Conservation (phyloP, 2,888 invertebrate genomes). For the Neuroscelio doddi region DNA sequence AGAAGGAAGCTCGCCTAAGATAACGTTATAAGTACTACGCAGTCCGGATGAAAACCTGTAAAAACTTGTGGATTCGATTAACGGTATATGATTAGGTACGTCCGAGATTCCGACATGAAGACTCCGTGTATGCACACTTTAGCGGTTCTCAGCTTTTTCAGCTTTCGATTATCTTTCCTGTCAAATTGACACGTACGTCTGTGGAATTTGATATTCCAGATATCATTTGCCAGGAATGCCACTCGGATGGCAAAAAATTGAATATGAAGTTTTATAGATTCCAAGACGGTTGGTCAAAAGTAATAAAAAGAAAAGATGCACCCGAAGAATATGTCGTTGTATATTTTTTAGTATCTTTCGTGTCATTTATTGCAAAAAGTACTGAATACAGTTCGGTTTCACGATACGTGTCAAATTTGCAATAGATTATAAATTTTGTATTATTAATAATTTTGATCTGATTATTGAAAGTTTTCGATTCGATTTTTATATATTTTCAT, state of each 20-base stretch:
- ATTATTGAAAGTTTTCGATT: too few species aligned
- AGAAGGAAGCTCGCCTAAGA: neutral
- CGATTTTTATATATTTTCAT: too few species aligned
- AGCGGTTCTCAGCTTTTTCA: conserved; percentile 44
- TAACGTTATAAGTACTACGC: conserved; percentile 17
- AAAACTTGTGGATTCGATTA: conserved; percentile 32
- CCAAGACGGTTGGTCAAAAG: too few species aligned
- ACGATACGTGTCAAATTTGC: too few species aligned
- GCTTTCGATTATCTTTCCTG: conserved; percentile 33
- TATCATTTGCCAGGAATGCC: neutral
- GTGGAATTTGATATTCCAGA: conserved; percentile 3
- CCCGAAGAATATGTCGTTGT: too few species aligned
- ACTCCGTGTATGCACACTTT: conserved; percentile 26
- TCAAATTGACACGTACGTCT: conserved; percentile 1
- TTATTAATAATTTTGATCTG: too few species aligned
- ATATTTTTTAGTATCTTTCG: too few species aligned
- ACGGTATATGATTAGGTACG: conserved; percentile 45
- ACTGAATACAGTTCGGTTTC: too few species aligned
- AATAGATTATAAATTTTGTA: too few species aligned
- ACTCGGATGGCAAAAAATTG: neutral
- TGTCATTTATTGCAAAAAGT: too few species aligned
- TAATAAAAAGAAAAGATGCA: too few species aligned
- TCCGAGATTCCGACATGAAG: conserved; percentile 35
- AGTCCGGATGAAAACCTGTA: conserved; percentile 17
- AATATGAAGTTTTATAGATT: too few species aligned